Evolutionary conservation across 2,113 vertebrate species (phyloP), one percentile per base, ranked within the genome.

Genomic region (Collichthys lucidus): DNA sequence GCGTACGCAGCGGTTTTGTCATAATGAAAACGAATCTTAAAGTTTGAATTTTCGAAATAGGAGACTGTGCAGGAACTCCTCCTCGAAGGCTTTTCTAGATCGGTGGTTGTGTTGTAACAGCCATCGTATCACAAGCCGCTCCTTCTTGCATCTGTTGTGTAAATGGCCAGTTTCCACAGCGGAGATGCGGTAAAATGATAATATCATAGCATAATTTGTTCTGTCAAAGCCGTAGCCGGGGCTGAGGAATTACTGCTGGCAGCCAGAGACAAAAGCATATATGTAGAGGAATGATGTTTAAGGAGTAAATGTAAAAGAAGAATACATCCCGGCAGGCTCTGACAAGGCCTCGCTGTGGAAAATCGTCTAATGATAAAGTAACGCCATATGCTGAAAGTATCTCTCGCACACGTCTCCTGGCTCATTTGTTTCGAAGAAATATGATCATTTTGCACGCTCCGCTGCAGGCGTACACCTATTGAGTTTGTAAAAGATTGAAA

Each of bases 91-190:
- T 11, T 44, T 52, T 65, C n/a, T 40, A 16, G 40, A 6, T 85
- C 56, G 5, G 3, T 16, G 83, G 88, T 81, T 91, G 89, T 87
- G 93, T 94, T 92, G 35, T 90, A 92, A 88, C 90, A 90, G 88
- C 83, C 77, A 1, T 3, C 31, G 64, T 71, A 20, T 72, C 62
- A 17, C 79, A 52, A 68, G 47, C 64, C 0, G 49, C 56, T 83
- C 68, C 61, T n/a, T 78, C 57, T 61, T 72, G 59, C 29, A 53
- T 70, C 66, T 65, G 55, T 31, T 74, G 35, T 70, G 61, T 57
- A 69, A 80, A 79, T 69, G 55, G 67, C 60, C 49, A 16, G 65
- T 73, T 66, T 67, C 61, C 44, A 52, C 71, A 50, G 52, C 81
- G 44, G 31, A 29, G 75, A 61, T 56, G 15, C 31, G 17, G 66